Conservation (phyloP, 1,140 invertebrate genomes). For the Papilio glaucus region DNA sequence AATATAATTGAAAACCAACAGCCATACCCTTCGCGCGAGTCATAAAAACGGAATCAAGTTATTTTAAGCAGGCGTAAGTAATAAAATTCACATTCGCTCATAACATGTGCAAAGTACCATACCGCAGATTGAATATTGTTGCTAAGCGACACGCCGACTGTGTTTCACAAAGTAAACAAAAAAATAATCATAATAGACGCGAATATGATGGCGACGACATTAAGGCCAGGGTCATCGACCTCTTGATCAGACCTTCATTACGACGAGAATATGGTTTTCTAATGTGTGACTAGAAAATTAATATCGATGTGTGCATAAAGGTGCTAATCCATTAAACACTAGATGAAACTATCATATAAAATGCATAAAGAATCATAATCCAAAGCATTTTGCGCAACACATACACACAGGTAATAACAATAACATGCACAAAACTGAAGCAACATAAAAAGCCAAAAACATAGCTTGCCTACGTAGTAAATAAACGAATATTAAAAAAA, state of each 20-base stretch:
- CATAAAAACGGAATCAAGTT: slow-evolving; percentile 27
- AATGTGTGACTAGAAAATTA: slow-evolving; percentile 23
- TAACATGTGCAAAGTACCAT: slow-evolving; percentile 11
- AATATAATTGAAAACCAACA: slow-evolving; percentile 18
- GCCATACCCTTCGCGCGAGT: not conserved
- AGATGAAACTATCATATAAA: not conserved
- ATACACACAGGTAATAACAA: too few species aligned
- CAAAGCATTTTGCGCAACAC: too few species aligned
- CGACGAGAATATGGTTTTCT: slow-evolving; percentile 24
- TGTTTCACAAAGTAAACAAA: slow-evolving; percentile 26
- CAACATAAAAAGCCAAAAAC: too few species aligned
- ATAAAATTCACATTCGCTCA: slow-evolving; percentile 10
- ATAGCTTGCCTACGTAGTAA: too few species aligned
- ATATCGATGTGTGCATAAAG: slow-evolving; percentile 25
- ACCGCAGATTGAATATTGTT: slow-evolving; percentile 1
- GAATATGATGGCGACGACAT: slow-evolving; percentile 3
- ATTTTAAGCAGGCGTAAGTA: slow-evolving; percentile 21
- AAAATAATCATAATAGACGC: slow-evolving; percentile 29
- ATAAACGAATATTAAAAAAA: too few species aligned
- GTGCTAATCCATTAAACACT: slow-evolving; percentile 1
- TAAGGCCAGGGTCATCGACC: slow-evolving; percentile 32
- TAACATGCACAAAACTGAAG: too few species aligned
- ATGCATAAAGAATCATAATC: too few species aligned
- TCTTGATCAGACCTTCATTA: slow-evolving; percentile 33
- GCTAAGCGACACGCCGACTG: slow-evolving; percentile 4